Base-by-base conservation (phyloP, 2,888 invertebrate genomes). In the Boloria selene region DNA sequence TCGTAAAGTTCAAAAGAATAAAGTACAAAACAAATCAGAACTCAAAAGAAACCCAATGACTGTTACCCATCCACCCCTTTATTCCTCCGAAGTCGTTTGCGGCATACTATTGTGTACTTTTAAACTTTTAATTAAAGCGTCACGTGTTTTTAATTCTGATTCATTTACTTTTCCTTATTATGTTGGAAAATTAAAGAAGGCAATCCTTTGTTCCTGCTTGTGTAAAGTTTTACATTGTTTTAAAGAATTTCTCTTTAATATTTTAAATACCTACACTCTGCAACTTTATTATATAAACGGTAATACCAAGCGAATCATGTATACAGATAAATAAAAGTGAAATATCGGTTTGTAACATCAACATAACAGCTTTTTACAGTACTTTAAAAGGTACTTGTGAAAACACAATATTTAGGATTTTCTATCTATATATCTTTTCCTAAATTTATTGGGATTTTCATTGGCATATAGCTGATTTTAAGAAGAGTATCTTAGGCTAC, bases 111-210 rank as follows among this genome's bases (percentile, higher is more conserved):
- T 68, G 61, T 64, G 61, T 68, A 61, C 64, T 52, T 61, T 64
- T 44, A n/a, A 64, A 68, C 51, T 64, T 68, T 68, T 68, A 68
- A 68, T 68, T 68, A 68, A 68, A 68, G 64, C 44, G 44, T 53
- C 59, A 62, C 42, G 51, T 31, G 58, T 56, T 61, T 58, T 52
- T 56, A 45, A 64, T 64, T 47, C 51, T 55, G 49, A 58, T 64
- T 64, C 38, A 68, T 64, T 61, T 64, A 26, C 31, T 44, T 61
- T 26, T 56, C n/a, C 58, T 47, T 31, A 58, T 45, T 13, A 16
- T 16, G 16, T 13, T 16, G 22, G 47, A 14, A 13, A 18, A 16
- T 45, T n/a, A 13, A 45, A 22, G 13, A 31, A 18, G 45, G 6
- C 13, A 47, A 47, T n/a, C n/a, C 18, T 44, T 55, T 55, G 13